Base-by-base conservation (phyloP, 1,140 invertebrate species). In the Drosophila tsacasi region DNA sequence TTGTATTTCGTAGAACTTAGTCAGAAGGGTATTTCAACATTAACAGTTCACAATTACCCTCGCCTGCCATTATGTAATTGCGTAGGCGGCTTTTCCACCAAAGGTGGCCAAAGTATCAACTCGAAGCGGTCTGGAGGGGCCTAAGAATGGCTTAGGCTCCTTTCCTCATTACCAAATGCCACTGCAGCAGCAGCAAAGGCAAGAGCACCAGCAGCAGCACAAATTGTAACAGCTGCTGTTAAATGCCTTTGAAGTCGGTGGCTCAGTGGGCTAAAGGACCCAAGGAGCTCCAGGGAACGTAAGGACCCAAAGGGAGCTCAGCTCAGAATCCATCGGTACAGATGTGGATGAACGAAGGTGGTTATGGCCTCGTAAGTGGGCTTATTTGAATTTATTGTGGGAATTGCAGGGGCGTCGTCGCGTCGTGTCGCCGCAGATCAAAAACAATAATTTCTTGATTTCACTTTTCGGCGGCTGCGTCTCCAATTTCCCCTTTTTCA, bases 401-500 rank as follows among this genome's bases (percentile, higher is more conserved):
- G 69, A 64, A 40, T 55, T 52, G 42, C 69, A 63, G 27, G 55
- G 42, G 58, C 39, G 40, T 25, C 9, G 21, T 15, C 21, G 63
- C n/a, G 57, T 25, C 37, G 63, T 27, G 37, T 60, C 13, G 57
- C 63, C 54, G 9, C 46, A 58, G 71, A 77, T 86, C 69, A 83
- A 77, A 89, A 71, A 80, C 83, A 89, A 89, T 77, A 83, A 83
- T 81, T 87, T 90, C 77, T 83, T 61, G 77, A 80, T 72, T 81
- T 72, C 73, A 78, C 62, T 84, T 69, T 46, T 39, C 35, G 35
- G 21, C 49, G 46, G 42, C n/a, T 39, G 21, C 60, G 7, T 37
- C 60, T 54, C 46, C 46, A 19, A n/a, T 54, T 37, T 55, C 47
- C 59, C 39, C 17, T n/a, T 19, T 44, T 27, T 32, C 12, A 30